These are phyloP conservation scores for Phenganax marumi DNA, from an alignment of 92 coral and sea anemone species.

Conservation along the genomic window DNA sequence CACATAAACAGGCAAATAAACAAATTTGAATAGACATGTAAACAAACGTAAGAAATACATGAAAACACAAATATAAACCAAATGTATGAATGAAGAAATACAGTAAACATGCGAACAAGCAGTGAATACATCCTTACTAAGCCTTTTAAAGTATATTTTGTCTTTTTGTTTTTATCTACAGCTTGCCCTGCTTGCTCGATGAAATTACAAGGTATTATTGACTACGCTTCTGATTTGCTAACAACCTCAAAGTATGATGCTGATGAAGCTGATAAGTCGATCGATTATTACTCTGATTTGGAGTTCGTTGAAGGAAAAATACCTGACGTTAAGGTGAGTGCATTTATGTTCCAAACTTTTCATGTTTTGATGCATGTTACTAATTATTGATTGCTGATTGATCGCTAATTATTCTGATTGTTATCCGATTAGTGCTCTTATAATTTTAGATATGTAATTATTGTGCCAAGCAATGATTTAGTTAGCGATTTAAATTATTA, in stretches of 20 bases:
- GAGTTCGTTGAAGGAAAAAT: slow-evolving; percentile 49
- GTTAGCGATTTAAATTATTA: too few relatives aligned
- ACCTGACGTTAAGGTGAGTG: slow-evolving; percentile 51
- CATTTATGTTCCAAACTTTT: not conserved
- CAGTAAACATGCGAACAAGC: not conserved
- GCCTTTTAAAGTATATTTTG: not conserved
- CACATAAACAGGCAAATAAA: not conserved
- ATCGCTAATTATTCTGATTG: too few relatives aligned
- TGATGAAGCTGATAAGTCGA: slow-evolving; percentile 57
- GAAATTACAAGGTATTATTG: slow-evolving; percentile 71
- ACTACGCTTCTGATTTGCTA: slow-evolving; percentile 49
- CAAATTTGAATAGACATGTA: too few relatives aligned
- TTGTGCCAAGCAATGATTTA: too few relatives aligned
- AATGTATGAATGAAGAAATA: not conserved
- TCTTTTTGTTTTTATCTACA: slow-evolving; percentile 22
- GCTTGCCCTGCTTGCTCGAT: slow-evolving; percentile 79
- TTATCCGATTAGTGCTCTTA: too few relatives aligned
- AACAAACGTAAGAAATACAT: too few relatives aligned
- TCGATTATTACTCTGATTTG: slow-evolving; percentile 59
- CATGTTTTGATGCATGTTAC: too few relatives aligned
- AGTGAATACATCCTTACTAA: too few relatives aligned
- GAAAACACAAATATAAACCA: not conserved
- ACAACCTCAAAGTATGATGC: slow-evolving; percentile 47
- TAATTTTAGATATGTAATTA: too few relatives aligned
- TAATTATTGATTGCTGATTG: too few relatives aligned